Evolutionary conservation across 2,888 invertebrate genomes (phyloP).

Genomic region (Byasa hedistus): DNA sequence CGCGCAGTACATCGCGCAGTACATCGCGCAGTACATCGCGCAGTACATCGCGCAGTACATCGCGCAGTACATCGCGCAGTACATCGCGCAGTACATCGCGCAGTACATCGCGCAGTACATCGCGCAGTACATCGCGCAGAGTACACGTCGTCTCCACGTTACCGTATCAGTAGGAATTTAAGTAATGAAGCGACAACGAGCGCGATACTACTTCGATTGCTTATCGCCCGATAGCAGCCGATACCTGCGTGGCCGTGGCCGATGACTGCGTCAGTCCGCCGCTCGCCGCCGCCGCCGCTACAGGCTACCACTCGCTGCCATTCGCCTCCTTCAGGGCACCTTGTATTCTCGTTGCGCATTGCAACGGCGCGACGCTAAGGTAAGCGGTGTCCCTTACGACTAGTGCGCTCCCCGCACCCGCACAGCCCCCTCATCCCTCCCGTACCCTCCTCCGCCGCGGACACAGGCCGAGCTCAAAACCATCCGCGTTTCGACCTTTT

Average conservation of each 20-base stretch:
- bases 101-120: too few relatives aligned
- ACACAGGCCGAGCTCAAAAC: too few relatives aligned
- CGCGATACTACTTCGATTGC: not conserved
- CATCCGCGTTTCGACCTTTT: too few relatives aligned
- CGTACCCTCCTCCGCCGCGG: too few relatives aligned
- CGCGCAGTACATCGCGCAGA: too few relatives aligned
- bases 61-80: too few relatives aligned
- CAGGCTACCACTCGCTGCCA: not conserved
- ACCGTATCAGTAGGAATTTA: not conserved
- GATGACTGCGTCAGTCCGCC: slow-evolving; percentile 22
- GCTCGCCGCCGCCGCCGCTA: not conserved
- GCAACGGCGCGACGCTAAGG: not conserved
- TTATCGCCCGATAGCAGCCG: not conserved
- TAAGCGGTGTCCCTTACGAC: not conserved
- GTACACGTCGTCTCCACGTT: not conserved
- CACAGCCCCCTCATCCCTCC: too few relatives aligned
- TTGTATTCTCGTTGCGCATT: not conserved
- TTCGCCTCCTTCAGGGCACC: not conserved
- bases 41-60: too few relatives aligned
- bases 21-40: too few relatives aligned
- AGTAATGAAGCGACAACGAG: not conserved
- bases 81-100: too few relatives aligned
- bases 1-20: too few relatives aligned
- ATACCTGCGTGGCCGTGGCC: not conserved
- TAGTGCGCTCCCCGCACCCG: too few relatives aligned